Evolutionary conservation across 1,140 invertebrate species (phyloP), one percentile per base, ranked within the genome.

Genomic region (Saccostrea echinata): DNA sequence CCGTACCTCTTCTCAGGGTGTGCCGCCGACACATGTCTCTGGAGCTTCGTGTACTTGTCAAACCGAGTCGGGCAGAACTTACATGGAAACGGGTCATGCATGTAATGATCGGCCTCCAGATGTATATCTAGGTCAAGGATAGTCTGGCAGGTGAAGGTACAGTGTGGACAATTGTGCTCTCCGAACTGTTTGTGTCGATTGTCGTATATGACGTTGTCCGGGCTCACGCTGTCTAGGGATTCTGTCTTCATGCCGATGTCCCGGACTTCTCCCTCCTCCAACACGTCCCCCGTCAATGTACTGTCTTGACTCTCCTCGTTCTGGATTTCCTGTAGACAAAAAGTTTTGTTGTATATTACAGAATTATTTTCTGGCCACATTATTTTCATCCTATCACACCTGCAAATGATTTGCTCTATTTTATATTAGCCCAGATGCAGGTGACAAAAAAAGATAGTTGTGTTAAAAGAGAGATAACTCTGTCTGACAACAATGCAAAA

Each of bases 1-100:
- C 76, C 84, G 3, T 86, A 84, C 2, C 61, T 21, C 24, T 86
- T 84, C 24, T 86, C 84, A 1, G 76, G 53, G 24, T 88, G 87
- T 2, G 76, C 51, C 0, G 76, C 27, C 9, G 80, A 55, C 21
- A 85, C 85, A 30, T 88, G 87, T 21, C 84, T 71, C 12, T 85
- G 61, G 8, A 88, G 68, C 53, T 88, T 88, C 3, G 84, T 86
- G 21, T 27, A 68, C 16, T 81, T 85, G 11, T 55, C 27, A 35
- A 88, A 88, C 4, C 57, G 61, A 3, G 76, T 35, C 1, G 81
- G 51, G 27, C 87, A 88, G 27, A 30, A 27, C 3, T 61, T 21
- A 68, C 87, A 88, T 53, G 85, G 53, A 24, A 88, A 88, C 13
- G 87, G 84, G 13, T 57, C n/a, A 21, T 88, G 33, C 18, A 64